Evolutionary conservation across 2,888 invertebrate species (phyloP).

Genomic region (Torymus aiolomorphi): DNA sequence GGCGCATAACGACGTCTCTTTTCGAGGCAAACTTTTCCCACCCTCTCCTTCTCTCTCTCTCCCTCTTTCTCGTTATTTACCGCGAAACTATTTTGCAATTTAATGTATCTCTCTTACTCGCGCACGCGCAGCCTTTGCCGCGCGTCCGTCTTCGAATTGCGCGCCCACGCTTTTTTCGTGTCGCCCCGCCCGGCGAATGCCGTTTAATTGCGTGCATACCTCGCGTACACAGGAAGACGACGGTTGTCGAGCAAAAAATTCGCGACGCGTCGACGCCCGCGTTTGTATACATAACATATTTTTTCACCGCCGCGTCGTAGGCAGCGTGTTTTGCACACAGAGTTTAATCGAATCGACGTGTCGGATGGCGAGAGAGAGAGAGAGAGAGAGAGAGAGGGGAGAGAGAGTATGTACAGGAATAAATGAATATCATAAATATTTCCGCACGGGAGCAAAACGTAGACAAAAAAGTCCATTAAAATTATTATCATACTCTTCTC

Average conservation of each 20-base stretch:
- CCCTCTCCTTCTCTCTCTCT: too few species aligned
- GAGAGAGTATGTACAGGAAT: slow-evolving; percentile 18
- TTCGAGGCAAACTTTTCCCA: slow-evolving; percentile 62
- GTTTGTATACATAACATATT: too few species aligned
- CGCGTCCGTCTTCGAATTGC: slow-evolving; percentile 15
- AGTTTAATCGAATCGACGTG: slow-evolving; percentile 49
- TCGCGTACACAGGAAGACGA: not conserved
- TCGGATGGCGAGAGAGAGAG: not conserved
- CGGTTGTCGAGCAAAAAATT: too few species aligned
- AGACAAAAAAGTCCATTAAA: slow-evolving; percentile 53
- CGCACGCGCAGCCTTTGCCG: too few species aligned
- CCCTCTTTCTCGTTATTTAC: slow-evolving; percentile 66
- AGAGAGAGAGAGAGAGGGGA: not conserved
- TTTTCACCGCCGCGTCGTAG: too few species aligned
- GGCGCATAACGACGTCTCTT: slow-evolving; percentile 51
- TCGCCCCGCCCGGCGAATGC: slow-evolving; percentile 48
- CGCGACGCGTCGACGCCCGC: too few species aligned
- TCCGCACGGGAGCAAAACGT: not conserved
- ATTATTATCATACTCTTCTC: slow-evolving; percentile 42
- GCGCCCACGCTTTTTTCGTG: slow-evolving; percentile 7
- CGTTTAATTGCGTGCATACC: slow-evolving; percentile 59
- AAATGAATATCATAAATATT: slow-evolving; percentile 55
- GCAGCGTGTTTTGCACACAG: slow-evolving; percentile 6
- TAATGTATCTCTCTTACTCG: slow-evolving; percentile 59
- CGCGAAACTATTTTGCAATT: slow-evolving; percentile 69